phyloP scores from a whole-genome alignment of 2,113 vertebrate species.

The Periophthalmus modestus region DNA sequence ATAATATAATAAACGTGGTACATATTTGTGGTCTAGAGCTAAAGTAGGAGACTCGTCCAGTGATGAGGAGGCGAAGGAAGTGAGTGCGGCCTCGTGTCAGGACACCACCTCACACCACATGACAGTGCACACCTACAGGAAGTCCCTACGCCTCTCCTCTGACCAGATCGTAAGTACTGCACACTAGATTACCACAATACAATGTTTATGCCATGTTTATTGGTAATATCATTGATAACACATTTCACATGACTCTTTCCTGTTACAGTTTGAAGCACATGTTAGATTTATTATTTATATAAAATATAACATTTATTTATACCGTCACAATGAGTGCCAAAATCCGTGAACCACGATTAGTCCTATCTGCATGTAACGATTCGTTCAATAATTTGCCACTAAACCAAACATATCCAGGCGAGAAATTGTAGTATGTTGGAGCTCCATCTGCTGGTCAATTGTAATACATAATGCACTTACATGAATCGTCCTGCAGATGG shows the following conservation, averaged over 20 bases:
- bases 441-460: constrained; percentile 61
- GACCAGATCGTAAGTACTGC: constrained; percentile 89
- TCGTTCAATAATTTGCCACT: not conserved
- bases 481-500: constrained; percentile 46
- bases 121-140: constrained; percentile 84
- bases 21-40: constrained; percentile 66
- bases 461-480: not conserved
- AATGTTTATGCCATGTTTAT: too few species aligned
- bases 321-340: too few species aligned
- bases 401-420: not conserved
- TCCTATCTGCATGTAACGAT: not conserved
- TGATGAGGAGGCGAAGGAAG: constrained; percentile 88
- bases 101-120: constrained; percentile 71
- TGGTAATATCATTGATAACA: too few species aligned
- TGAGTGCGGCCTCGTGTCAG: constrained; percentile 81
- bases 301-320: not conserved
- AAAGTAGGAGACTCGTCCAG: constrained; percentile 88
- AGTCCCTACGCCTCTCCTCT: constrained; percentile 93
- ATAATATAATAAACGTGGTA: not conserved
- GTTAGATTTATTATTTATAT: too few species aligned
- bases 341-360: too few species aligned
- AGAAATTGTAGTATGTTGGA: constrained; percentile 21
- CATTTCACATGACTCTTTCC: too few species aligned
- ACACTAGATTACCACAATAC: not conserved
- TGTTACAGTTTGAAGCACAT: too few species aligned